A percentile compares a stretch with the other conserved stretches of the same genome.
Evolutionary conservation across 2,113 vertebrate species (phyloP).

Genomic region (Furnarius figulus): DNA sequence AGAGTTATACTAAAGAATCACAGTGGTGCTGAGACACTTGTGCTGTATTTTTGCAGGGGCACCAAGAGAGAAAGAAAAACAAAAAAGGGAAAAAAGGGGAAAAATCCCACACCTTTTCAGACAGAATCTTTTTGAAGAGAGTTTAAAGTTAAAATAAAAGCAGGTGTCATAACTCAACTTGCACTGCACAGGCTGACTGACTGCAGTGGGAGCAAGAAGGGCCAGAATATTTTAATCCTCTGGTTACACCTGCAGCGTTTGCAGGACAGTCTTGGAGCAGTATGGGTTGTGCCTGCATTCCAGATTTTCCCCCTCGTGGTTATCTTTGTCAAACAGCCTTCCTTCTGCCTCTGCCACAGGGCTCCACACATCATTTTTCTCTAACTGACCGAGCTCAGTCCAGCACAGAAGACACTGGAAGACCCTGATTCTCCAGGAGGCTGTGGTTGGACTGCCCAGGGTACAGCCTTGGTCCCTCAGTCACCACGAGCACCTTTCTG

Average conservation of each 20-base stretch:
- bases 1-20: background rate
- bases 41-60: background rate
- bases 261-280: background rate
- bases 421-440: background rate
- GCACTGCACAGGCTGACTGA: background rate
- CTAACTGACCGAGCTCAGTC: background rate
- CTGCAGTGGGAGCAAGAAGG: background rate
- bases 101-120: background rate
- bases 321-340: background rate
- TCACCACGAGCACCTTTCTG: background rate
- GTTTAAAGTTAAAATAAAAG: background rate
- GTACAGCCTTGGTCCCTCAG: background rate
- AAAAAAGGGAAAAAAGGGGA: accelerated
- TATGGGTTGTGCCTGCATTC: background rate
- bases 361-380: background rate
- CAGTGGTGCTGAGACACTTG: background rate
- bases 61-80: background rate
- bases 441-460: background rate
- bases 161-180: background rate
- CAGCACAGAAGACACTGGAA: background rate
- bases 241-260: background rate
- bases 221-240: background rate
- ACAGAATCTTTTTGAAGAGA: background rate
- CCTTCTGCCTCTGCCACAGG: background rate
- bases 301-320: background rate